phyloP scores from a whole-genome alignment of 1,140 invertebrate species.

The Cephus cinctus region DNA sequence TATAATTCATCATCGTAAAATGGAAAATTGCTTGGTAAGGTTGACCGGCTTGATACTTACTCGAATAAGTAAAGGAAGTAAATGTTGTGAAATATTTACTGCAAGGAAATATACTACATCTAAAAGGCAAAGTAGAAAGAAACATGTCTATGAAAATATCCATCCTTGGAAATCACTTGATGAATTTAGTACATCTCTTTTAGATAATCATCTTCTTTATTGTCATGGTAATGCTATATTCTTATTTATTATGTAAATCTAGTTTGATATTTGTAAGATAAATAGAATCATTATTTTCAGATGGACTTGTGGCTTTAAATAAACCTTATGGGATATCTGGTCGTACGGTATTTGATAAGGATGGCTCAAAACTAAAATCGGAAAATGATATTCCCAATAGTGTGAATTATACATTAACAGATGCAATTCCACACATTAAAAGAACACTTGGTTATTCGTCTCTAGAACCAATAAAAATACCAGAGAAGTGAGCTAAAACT shows the following conservation, averaged over 20 bases:
- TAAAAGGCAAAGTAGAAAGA: too few relatives aligned
- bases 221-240: conserved; percentile 28
- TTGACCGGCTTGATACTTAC: too few relatives aligned
- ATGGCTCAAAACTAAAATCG: neutral
- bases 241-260: neutral
- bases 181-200: conserved; percentile 28
- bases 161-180: conserved; percentile 41
- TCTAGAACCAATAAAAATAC: conserved; percentile 30
- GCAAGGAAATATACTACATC: too few relatives aligned
- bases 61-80: too few relatives aligned
- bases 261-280: conserved; percentile 7
- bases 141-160: conserved; percentile 36
- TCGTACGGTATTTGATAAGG: neutral
- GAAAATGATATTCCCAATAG: conserved; percentile 21
- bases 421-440: conserved; percentile 35
- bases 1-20: too few relatives aligned
- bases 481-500: conserved; percentile 41
- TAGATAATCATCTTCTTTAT: conserved; percentile 35
- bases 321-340: conserved; percentile 51
- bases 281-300: conserved; percentile 25
- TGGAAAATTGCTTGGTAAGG: too few relatives aligned
- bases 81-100: too few relatives aligned
- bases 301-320: conserved; percentile 48
- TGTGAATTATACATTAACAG: conserved; percentile 31
- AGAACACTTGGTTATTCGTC: conserved; percentile 28